Percentiles rank a stretch among this genome's conserved stretches.
Conservation (phyloP, 2,888 invertebrate species). For the Cactoblastis cactorum region DNA sequence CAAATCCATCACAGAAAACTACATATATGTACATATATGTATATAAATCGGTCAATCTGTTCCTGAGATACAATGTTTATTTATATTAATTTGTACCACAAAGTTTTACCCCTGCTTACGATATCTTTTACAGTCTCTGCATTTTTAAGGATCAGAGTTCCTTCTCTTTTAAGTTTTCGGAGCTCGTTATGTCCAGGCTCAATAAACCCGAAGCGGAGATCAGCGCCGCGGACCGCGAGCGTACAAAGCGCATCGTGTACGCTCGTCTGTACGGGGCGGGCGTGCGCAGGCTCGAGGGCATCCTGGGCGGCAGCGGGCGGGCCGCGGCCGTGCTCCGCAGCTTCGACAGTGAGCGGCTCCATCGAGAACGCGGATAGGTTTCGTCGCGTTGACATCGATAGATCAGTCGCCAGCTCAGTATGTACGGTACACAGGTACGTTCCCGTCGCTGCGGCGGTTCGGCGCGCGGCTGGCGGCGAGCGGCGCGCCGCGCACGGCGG, state of each 20-base stretch:
- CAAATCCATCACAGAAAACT: too few species aligned
- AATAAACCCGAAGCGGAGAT: constrained; percentile 41
- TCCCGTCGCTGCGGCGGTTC: constrained; percentile 61
- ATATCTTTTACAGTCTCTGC: too few species aligned
- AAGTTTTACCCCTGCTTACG: too few species aligned
- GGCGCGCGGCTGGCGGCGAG: constrained; percentile 39
- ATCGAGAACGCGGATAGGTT: too few species aligned
- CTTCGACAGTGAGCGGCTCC: constrained; percentile 64
- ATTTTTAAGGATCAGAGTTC: too few species aligned
- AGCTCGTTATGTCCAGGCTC: constrained; percentile 38
- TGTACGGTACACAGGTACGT: constrained; percentile 60
- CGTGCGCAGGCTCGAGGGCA: constrained; percentile 53
- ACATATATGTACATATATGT: too few species aligned
- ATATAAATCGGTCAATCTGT: too few species aligned
- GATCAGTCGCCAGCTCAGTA: too few species aligned
- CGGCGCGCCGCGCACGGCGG: constrained; percentile 40
- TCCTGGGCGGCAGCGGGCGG: constrained; percentile 51
- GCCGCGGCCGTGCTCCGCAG: constrained; percentile 48
- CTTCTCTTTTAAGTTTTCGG: too few species aligned
- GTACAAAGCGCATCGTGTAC: constrained; percentile 73
- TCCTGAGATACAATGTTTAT: too few species aligned
- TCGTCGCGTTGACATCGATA: too few species aligned
- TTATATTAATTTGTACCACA: too few species aligned
- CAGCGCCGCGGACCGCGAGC: constrained; percentile 53
- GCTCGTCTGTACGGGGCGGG: constrained; percentile 75